Conservation (phyloP, 2,888 invertebrate species). For the Rhyacophila evoluta region DNA sequence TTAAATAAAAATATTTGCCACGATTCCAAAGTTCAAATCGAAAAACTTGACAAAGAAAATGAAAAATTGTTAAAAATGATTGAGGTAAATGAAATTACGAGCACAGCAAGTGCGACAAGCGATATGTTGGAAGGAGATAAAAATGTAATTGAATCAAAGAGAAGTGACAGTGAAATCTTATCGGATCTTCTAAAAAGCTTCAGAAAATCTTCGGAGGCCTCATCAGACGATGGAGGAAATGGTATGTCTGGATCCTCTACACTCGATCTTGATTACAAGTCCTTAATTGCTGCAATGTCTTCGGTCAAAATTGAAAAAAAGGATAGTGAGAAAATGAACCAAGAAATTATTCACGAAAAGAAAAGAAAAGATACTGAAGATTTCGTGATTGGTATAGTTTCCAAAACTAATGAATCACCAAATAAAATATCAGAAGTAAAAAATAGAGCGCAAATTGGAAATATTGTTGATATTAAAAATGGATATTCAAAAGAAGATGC, state of each 20-base stretch:
- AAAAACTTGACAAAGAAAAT: neutral
- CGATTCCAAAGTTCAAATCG: neutral
- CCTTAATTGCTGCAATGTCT: conserved; percentile 36
- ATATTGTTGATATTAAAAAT: neutral
- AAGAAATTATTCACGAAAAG: neutral
- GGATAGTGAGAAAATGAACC: neutral
- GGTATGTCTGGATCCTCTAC: neutral
- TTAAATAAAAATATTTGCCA: neutral
- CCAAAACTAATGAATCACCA: neutral
- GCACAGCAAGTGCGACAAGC: neutral
- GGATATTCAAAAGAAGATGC: neutral
- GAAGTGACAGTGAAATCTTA: neutral
- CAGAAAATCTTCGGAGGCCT: conserved; percentile 30
- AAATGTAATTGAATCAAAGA: neutral
- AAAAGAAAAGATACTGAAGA: neutral
- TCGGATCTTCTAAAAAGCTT: conserved; percentile 1
- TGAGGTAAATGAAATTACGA: neutral
- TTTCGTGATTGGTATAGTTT: neutral
- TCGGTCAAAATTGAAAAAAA: conserved; percentile 31
- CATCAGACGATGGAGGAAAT: conserved; percentile 16
- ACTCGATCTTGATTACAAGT: conserved; percentile 29
- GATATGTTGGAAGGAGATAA: neutral
- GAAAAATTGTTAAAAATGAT: neutral
- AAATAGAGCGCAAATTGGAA: neutral
- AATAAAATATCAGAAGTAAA: neutral